phyloP scores from a whole-genome alignment of 2,888 invertebrate species.

The Cryptocephalus primarius region DNA sequence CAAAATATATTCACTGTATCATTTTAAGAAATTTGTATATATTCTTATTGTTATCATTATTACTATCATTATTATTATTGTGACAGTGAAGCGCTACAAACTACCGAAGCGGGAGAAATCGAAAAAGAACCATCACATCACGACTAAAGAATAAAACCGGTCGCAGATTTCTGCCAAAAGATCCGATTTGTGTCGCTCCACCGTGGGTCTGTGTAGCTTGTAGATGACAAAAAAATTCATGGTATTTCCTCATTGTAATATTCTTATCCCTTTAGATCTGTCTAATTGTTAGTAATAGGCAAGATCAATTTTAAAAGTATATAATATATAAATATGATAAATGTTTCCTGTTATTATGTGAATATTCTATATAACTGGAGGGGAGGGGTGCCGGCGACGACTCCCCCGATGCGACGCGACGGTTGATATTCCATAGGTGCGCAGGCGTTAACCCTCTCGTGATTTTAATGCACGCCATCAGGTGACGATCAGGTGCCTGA shows the following conservation, averaged over 20 bases:
- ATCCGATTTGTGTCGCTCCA: no score
- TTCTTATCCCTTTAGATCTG: conserved; percentile 33
- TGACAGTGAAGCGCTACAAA: neutral
- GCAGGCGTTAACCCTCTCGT: no score
- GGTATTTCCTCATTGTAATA: conserved; percentile 34
- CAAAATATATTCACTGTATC: conserved; percentile 30
- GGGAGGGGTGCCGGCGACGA: neutral
- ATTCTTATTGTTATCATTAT: conserved; percentile 31
- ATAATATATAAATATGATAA: conserved; percentile 34
- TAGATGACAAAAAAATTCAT: conserved; percentile 31
- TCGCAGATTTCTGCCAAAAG: no score
- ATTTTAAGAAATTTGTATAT: conserved; percentile 35
- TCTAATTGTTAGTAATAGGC: conserved; percentile 36
- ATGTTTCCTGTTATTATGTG: conserved; percentile 41
- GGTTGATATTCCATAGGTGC: no score
- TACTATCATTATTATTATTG: conserved; percentile 2
- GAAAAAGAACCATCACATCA: neutral
- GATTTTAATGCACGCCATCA: no score
- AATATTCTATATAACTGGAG: conserved; percentile 31
- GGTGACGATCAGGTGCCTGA: no score
- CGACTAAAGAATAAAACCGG: no score
- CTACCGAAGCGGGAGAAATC: neutral
- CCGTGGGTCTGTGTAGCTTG: conserved; percentile 31
- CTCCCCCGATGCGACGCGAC: no score
- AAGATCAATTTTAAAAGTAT: conserved; percentile 36